Conservation (phyloP, 2,113 vertebrate genomes). For the Genyomyrus donnyi region DNA sequence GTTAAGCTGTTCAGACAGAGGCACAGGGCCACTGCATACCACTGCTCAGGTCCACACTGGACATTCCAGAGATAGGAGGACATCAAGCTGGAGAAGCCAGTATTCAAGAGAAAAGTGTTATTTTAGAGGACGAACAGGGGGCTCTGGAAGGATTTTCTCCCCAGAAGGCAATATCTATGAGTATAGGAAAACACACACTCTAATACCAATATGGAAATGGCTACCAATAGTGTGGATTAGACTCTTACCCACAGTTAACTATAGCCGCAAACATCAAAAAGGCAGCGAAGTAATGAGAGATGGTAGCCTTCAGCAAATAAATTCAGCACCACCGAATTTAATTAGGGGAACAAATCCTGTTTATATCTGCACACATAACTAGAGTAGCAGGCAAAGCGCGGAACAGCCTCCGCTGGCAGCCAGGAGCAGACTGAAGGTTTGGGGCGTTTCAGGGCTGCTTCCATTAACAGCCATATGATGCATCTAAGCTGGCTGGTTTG, state of each 20-base stretch:
- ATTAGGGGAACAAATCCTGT: not conserved
- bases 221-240: not conserved
- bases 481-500: not conserved
- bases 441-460: not conserved
- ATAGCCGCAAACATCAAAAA: not conserved
- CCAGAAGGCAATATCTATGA: not conserved
- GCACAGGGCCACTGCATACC: slow-evolving; percentile 2
- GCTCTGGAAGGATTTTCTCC: not conserved
- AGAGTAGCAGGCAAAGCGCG: not conserved
- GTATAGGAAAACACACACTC: not conserved
- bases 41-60: slow-evolving; percentile 19
- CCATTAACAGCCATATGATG: not conserved
- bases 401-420: not conserved
- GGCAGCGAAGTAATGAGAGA: not conserved
- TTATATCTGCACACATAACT: not conserved
- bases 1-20: slow-evolving; percentile 29
- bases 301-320: not conserved
- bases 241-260: not conserved
- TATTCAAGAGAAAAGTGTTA: slow-evolving; percentile 23
- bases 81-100: slow-evolving; percentile 36
- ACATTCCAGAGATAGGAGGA: slow-evolving; percentile 26
- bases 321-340: not conserved
- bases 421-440: not conserved
- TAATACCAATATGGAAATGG: not conserved
- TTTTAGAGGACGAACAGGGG: slow-evolving; percentile 23